Percentiles rank a stretch among this genome's conserved stretches.
Conservation (phyloP, 2,113 vertebrate genomes). For the Daphoenositta chrysoptera region DNA sequence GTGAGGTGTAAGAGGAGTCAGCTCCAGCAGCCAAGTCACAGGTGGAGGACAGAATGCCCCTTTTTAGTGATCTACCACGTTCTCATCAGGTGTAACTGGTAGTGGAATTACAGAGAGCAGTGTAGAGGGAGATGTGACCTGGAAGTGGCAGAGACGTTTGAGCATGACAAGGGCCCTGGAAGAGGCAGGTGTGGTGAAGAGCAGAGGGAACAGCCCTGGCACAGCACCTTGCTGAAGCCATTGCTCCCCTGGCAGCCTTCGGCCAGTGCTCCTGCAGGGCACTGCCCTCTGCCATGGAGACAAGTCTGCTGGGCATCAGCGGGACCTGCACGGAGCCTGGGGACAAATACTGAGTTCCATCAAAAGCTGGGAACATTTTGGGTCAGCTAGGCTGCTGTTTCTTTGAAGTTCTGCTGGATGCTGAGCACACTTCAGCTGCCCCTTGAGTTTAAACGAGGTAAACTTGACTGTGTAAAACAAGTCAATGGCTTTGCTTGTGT, state of each 20-base stretch:
- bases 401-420: background rate
- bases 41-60: background rate
- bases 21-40: background rate
- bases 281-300: background rate
- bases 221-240: background rate
- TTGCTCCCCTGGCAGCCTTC: background rate
- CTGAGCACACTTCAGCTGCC: background rate
- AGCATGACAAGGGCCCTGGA: background rate
- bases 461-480: background rate
- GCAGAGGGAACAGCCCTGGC: background rate
- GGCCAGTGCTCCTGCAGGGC: background rate
- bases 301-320: background rate
- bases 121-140: background rate
- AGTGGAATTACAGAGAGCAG: background rate
- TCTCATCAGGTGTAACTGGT: background rate
- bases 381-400: background rate
- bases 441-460: conserved; percentile 11
- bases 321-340: background rate
- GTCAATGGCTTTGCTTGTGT: background rate
- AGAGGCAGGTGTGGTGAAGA: background rate
- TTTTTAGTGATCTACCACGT: background rate
- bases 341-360: background rate
- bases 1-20: background rate
- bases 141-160: background rate
- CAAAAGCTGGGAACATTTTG: background rate